Base-by-base conservation (phyloP, 2,113 vertebrate species). In the Zingel zingel region DNA sequence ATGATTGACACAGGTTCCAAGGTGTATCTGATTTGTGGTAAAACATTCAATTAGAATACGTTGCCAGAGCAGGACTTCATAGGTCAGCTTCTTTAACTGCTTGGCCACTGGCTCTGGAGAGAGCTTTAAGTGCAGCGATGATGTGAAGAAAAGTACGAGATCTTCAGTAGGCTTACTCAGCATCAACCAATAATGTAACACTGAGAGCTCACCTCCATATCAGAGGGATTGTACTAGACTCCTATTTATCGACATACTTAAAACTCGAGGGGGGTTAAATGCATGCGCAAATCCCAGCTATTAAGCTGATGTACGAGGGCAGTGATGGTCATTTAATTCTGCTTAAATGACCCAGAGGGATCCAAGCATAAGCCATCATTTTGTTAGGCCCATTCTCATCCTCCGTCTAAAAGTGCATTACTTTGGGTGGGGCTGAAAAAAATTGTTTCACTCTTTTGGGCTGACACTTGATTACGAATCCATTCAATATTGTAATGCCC, bases 241-340 rank as follows among this genome's bases (percentile, higher is more conserved):
- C 48, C 65, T 80, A 79, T 85, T 86, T 82, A 86, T 91, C 71
- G 85, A 71, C 82, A 85, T 75, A 83, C 73, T 88, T 82, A 82
- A 81, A 85, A 82, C 27, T 65, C 85, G 66, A 30, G 48, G 79
- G 77, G 81, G 76, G 72, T 76, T 90, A 89, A 86, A 85, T 77
- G 62, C 39, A 80, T 33, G 54, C 54, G 72, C 79, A 87, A 87
- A 85, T 82, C 79, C 85, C 51, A 8, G 30, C 73, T 43, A 84
- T 89, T 91, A 90, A 89, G 75, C 77, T 86, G 86, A 90, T 88
- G 86, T 86, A 70, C 21, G 54, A 84, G 81, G 65, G 59, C 86
- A 87, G 83, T 25, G 78, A 82, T 83, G 83, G 85, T 84, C 83
- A 87, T 91, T 89, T 89, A 88, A 89, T 89, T 87, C 72, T 73